Percentiles rank a stretch among this genome's conserved stretches.
Evolutionary conservation across 1,140 invertebrate species (phyloP).

Genomic region (Matsumurasca onukii): DNA sequence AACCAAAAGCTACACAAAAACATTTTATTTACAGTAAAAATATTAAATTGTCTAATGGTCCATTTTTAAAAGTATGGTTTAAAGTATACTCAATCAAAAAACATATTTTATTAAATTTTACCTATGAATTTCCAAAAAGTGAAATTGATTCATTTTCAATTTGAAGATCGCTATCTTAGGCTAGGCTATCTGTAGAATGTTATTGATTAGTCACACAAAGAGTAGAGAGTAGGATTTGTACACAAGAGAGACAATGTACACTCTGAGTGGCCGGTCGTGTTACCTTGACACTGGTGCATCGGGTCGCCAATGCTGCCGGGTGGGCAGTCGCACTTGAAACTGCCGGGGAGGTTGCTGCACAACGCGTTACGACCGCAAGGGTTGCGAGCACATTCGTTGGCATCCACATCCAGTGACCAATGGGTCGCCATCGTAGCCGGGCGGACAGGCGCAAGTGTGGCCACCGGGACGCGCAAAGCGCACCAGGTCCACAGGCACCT

Average conservation of each 20-base stretch:
- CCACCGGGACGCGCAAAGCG: slow-evolving; percentile 73
- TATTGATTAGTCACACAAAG: not conserved
- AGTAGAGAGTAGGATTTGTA: not conserved
- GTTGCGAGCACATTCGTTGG: slow-evolving; percentile 66
- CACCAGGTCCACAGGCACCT: slow-evolving; percentile 73
- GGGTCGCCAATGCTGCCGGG: slow-evolving; percentile 76
- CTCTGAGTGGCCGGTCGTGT: slow-evolving; percentile 19
- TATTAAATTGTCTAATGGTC: no score
- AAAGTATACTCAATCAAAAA: no score
- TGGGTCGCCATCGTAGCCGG: slow-evolving; percentile 74
- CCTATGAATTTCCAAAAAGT: no score
- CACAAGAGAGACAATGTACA: slow-evolving; percentile 1
- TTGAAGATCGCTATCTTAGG: no score
- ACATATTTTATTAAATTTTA: no score
- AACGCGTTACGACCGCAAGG: slow-evolving; percentile 72
- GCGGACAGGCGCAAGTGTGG: slow-evolving; percentile 78
- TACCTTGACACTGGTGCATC: slow-evolving; percentile 67
- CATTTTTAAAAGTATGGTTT: no score
- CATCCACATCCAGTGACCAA: slow-evolving; percentile 60
- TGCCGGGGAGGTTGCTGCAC: slow-evolving; percentile 71
- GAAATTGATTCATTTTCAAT: no score
- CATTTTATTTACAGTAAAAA: no score
- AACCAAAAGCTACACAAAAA: no score
- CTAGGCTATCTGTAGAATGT: not conserved
- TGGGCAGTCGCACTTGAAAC: slow-evolving; percentile 73